Base-by-base conservation (phyloP, 2,797 vertebrate species). In the Gymnoscopelus braueri region DNA sequence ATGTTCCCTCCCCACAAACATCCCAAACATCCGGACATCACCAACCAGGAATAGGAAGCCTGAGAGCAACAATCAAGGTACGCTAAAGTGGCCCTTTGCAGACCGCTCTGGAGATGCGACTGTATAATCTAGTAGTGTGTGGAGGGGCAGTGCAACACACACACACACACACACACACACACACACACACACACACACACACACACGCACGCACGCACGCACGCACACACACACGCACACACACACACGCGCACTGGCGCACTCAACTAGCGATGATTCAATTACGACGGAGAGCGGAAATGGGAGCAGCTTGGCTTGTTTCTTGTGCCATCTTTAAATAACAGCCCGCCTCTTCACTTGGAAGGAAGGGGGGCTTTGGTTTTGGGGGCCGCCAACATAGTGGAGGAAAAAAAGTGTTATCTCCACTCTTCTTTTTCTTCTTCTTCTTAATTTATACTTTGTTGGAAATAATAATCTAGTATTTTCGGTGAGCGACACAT, bases 301-400 rank as follows among this genome's bases (percentile, higher is more conserved):
- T 0, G 56, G 79, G 85, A 86, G 85, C 87, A 89, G 88, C 89
- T 44, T 90, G 89, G 84, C 78, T 66, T 52, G 72, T 82, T 84
- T 84, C 26, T 29, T 29, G 26, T 87, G 78, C 81, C 83, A 82
- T 90, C 89, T 89, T 93, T 89, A 91, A 91, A 93, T 89, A 92
- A 84, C 77, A 84, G 77, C 72, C 74, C 57, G 71, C 78, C 75
- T 84, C 83, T 62, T 85, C 80, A 81, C 71, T 87, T 44, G 39
- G 39, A 44, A 44, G 39, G 19, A 19, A 19, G 78, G 72, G 57
- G 75, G 69, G 59, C 72, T 72, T 35, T 53, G 52, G 67, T 89
- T 77, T 79, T 44, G 8, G 39, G 67, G 58, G 71, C 47, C 3
- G 5, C 60, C 63, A 67, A 84, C 65, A 69, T 63, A 23, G 63